Base-by-base conservation (phyloP, 2,797 vertebrate genomes). In the Tachyglossus aculeatus region DNA sequence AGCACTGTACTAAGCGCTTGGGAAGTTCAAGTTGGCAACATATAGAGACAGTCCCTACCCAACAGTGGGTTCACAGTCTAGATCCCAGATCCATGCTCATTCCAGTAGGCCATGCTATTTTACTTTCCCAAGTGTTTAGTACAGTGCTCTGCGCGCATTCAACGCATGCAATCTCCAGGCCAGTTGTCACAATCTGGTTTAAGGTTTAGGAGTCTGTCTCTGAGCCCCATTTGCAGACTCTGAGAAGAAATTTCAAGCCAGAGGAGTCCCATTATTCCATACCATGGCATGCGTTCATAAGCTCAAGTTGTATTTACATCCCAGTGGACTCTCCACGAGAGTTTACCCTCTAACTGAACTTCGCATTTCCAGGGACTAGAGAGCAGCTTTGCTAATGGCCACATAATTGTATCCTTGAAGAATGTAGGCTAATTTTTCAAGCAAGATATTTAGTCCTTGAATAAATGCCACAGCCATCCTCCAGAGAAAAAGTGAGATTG, bases 281-380 rank as follows among this genome's bases (percentile, higher is more conserved):
- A 74, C 65, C 65, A 72, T 29, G 71, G 16, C 4, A 71, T 80
- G 69, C 81, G 61, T 73, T 88, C 80, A 78, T 78, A 43, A 76
- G 56, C 75, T 67, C 36, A 66, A 83, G 57, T 71, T 83, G 55
- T 86, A 82, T 92, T 91, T 91, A 89, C 83, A 87, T 82, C 84
- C 18, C 36, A 71, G 71, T 77, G 71, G 79, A 57, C 84, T 64
- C 67, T 68, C 88, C 86, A 67, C 88, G 88, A 80, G 71, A 84
- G 77, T 59, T 84, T 90, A 87, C 88, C 89, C 88, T 88, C 81
- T 78, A 71, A 63, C 60, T 88, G 88, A 91, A 84, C 89, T 84
- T 83, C 81, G 76, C 88, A 84, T 82, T 86, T 90, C 84, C 0
- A 1, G 83, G 86, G 63, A 60, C 86, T 85, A 54, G 67, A 65